Evolutionary conservation across 2,797 vertebrate genomes (phyloP), one percentile per base, ranked within the genome.

Genomic region (Delichon dasypus): DNA sequence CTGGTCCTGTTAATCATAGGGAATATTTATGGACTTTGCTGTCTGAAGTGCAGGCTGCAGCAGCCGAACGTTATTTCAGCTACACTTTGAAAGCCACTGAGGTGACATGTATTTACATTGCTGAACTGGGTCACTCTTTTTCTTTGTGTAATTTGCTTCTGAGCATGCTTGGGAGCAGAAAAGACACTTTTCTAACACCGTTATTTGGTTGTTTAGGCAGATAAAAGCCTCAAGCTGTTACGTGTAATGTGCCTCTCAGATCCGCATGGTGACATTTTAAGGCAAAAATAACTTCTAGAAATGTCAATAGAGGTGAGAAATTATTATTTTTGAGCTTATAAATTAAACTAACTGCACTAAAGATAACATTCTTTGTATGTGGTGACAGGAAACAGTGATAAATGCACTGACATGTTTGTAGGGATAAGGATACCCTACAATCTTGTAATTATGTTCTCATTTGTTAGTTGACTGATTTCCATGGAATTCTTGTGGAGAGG

Each of bases 141-240:
- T 36, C 61, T 88, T 62, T 75, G 42, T 75, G 83, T 30, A 45
- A 62, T 81, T 55, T 75, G 40, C 48, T 85, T 90, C 72, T 85
- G 61, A 89, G 11, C 9, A 1, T 68, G 78, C 66, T 86, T 29
- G 47, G 34, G 68, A 93, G 54, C 61, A 83, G 54, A 93, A 89
- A 68, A 67, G 76, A 54, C 61, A 20, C 50, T 93, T 92, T 77
- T 45, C 81, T 92, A 85, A 47, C 72, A 71, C 66, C 27, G 20
- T 91, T 92, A 65, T 81, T 92, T 88, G 64, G 73, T 80, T 93
- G n/a, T 92, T 93, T 36, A 66, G 82, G 91, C 92, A 89, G 87
- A 93, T 74, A 92, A 92, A 94, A 95, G 62, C 85, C 66, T 84
- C 81, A 93, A 88, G 78, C 79, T 92, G 78, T 66, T 93, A 45